Conservation (phyloP, 2,113 vertebrate species). For the Uropsilus gracilis region DNA sequence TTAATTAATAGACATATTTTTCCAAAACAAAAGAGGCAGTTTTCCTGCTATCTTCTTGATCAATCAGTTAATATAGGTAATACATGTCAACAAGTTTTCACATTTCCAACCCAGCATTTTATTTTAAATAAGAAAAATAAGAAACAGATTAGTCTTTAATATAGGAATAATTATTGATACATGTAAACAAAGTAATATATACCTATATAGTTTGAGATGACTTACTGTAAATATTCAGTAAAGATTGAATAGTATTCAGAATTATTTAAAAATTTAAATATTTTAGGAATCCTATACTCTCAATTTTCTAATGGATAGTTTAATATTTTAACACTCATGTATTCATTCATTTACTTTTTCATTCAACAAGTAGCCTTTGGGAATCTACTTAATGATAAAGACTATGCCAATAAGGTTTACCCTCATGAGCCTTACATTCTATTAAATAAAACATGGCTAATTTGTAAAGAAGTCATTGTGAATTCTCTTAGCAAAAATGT, state of each 20-base stretch:
- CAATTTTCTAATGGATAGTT: neutral
- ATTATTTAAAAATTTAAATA: neutral
- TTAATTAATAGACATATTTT: neutral
- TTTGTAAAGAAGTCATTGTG: neutral
- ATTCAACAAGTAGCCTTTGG: conserved; percentile 3
- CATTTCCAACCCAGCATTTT: neutral
- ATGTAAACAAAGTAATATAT: neutral
- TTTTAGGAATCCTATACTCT: neutral
- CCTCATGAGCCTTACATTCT: neutral
- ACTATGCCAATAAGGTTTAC: neutral
- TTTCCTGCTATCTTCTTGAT: neutral
- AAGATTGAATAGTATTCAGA: neutral
- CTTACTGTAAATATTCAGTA: neutral
- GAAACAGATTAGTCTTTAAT: neutral
- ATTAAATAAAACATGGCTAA: neutral
- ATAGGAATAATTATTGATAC: neutral
- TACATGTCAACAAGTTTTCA: neutral
- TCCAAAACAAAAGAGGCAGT: neutral
- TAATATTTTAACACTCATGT: neutral
- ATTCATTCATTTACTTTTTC: conserved; percentile 27
- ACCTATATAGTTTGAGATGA: neutral
- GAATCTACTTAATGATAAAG: neutral
- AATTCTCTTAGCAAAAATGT: neutral
- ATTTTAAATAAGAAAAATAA: neutral
- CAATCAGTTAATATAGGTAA: neutral